A percentile compares a stretch with the other conserved stretches of the same genome.
These are phyloP conservation scores for Odontomyia ornata DNA, from an alignment of 2,888 invertebrate species.

Conservation along the genomic window DNA sequence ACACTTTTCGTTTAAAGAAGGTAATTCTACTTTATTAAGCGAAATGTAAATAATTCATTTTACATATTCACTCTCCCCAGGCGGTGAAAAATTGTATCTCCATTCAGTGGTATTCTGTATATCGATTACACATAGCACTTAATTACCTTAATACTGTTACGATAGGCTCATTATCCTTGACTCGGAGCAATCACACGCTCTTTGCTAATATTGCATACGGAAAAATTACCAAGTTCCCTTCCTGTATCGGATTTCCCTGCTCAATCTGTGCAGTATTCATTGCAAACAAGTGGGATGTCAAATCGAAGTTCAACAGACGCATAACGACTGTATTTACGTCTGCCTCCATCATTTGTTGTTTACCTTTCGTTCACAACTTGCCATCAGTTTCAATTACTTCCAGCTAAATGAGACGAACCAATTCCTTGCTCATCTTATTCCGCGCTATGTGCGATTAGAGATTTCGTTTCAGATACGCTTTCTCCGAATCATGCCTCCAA, in stretches of 20 bases:
- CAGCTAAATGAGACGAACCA: slow-evolving; percentile 14
- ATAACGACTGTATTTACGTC: too few species aligned
- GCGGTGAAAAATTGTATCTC: too few species aligned
- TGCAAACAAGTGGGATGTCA: not conserved
- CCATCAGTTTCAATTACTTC: slow-evolving; percentile 37
- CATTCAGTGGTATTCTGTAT: too few species aligned
- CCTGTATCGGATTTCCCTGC: not conserved
- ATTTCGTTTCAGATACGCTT: not conserved
- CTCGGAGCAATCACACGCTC: not conserved
- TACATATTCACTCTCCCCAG: too few species aligned
- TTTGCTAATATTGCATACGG: not conserved
- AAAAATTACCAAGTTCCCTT: not conserved
- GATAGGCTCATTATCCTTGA: not conserved
- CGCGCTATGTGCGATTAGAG: not conserved
- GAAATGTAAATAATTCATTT: too few species aligned
- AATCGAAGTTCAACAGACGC: not conserved
- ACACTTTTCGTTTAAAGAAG: too few species aligned
- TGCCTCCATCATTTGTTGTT: slow-evolving; percentile 7
- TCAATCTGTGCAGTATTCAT: not conserved
- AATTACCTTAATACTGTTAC: too few species aligned
- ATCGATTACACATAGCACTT: too few species aligned
- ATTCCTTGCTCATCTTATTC: not conserved
- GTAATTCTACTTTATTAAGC: too few species aligned
- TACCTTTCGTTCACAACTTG: not conserved
- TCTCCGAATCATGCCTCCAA: slow-evolving; percentile 25